Evolutionary conservation across 2,888 invertebrate species (phyloP).

Genomic region (Lordiphosa fenestrarum): DNA sequence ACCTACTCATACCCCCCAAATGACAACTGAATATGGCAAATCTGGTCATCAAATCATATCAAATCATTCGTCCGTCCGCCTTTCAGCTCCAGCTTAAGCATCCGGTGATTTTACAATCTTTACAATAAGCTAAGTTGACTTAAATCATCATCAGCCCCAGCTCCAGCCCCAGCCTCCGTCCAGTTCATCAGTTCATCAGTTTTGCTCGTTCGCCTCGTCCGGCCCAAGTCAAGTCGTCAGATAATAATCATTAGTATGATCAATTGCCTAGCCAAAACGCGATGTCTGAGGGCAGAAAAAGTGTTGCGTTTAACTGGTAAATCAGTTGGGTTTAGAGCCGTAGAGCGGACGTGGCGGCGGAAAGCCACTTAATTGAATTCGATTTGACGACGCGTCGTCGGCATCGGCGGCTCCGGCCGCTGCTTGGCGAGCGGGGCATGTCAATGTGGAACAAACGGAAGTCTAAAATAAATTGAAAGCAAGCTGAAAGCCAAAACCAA

Average conservation of each 20-base stretch:
- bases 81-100: constrained; percentile 41
- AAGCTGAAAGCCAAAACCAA: constrained; percentile 26
- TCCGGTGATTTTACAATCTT: constrained; percentile 66
- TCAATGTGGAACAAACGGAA: constrained; percentile 72
- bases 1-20: too few species aligned
- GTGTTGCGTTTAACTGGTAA: constrained; percentile 73
- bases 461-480: constrained; percentile 71
- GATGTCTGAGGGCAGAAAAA: constrained; percentile 42
- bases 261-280: constrained; percentile 46
- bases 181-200: background rate
- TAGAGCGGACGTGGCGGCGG: constrained; percentile 65
- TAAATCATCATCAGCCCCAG: constrained; percentile 53
- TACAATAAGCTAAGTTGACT: constrained; percentile 65
- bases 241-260: constrained; percentile 72
- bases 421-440: constrained; percentile 37
- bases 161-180: too few species aligned
- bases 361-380: constrained; percentile 72
- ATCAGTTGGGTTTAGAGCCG: constrained; percentile 51
- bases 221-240: constrained; percentile 32
- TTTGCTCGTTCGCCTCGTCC: constrained; percentile 4
- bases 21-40: too few species aligned
- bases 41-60: too few species aligned
- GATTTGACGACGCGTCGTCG: constrained; percentile 46
- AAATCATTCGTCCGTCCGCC: too few species aligned
- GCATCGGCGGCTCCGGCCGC: constrained; percentile 5